phyloP scores from a whole-genome alignment of 2,113 vertebrate species.

The Bubo bubo region DNA sequence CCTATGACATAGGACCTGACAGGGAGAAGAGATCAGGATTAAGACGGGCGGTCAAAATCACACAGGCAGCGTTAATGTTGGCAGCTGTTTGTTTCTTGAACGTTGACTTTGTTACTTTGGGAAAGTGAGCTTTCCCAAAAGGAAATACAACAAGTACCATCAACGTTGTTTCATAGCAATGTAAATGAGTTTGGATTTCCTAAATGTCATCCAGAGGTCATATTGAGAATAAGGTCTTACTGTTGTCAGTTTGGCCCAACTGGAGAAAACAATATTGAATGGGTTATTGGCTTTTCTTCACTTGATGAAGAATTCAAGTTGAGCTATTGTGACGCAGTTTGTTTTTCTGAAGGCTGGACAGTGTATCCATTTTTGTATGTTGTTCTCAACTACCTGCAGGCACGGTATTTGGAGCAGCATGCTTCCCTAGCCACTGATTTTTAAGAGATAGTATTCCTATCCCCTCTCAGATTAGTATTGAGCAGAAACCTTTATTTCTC shows the following conservation, averaged over 20 bases:
- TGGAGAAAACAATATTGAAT: neutral
- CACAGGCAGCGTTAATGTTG: neutral
- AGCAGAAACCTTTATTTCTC: neutral
- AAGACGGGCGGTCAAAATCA: neutral
- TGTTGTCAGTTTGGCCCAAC: neutral
- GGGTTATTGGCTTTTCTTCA: neutral
- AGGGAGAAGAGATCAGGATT: neutral
- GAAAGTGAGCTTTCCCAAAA: neutral
- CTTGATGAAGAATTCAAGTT: neutral
- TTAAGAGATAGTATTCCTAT: neutral
- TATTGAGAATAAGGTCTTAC: neutral
- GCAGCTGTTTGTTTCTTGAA: neutral
- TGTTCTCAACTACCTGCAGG: neutral
- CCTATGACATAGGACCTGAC: rapidly evolving
- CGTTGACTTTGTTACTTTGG: neutral
- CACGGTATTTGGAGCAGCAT: neutral
- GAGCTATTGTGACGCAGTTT: neutral
- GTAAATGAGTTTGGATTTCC: neutral
- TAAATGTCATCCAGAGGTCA: neutral
- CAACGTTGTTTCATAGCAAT: neutral
- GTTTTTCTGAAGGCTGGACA: neutral
- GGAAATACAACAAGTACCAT: neutral
- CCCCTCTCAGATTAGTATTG: neutral
- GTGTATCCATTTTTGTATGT: neutral
- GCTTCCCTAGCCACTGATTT: neutral